Conservation (phyloP, 2,113 vertebrate species). For the Grammomys dolichurus region DNA sequence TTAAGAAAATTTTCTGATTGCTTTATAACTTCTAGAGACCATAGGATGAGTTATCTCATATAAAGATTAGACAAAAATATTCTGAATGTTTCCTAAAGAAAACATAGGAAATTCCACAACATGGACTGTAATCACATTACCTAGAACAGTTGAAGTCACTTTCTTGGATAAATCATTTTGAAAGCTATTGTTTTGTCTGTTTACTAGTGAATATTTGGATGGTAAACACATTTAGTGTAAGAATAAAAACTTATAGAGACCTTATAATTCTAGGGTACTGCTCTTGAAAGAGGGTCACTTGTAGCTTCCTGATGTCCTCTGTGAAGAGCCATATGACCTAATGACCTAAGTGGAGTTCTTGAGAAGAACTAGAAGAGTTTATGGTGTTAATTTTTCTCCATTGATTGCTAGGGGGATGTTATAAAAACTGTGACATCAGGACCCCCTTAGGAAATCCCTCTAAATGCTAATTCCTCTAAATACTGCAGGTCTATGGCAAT, state of each 20-base stretch:
- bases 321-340: background rate
- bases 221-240: background rate
- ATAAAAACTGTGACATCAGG: background rate
- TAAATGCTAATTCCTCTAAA: background rate
- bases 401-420: slow-evolving; percentile 15
- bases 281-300: background rate
- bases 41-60: slow-evolving; percentile 40
- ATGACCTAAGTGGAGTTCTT: background rate
- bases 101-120: background rate
- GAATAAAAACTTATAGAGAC: background rate
- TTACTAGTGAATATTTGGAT: background rate
- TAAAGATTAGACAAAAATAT: background rate
- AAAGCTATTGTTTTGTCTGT: background rate
- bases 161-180: slow-evolving; percentile 28
- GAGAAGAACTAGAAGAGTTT: background rate
- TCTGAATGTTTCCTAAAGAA: background rate
- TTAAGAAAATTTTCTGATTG: slow-evolving; percentile 71
- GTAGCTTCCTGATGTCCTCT: background rate
- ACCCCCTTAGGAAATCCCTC: slow-evolving; percentile 5
- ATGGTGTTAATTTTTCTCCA: background rate
- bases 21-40: slow-evolving; percentile 71
- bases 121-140: background rate
- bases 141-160: background rate
- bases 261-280: background rate
- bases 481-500: background rate